Conservation (phyloP, 2,113 vertebrate genomes). For the Neogale vison region DNA sequence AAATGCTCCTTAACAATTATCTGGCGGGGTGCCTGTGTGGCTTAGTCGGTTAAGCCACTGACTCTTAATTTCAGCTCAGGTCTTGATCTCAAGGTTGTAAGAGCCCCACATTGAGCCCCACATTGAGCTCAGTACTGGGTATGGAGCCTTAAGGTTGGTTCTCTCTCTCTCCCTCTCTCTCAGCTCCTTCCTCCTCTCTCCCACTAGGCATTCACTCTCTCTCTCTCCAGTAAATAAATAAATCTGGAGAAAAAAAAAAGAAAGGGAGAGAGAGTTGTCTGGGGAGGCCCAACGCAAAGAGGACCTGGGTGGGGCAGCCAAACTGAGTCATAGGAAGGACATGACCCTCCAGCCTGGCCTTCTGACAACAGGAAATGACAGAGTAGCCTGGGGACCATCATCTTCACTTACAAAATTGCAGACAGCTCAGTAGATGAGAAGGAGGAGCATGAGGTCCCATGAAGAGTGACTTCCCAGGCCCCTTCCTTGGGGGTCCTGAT, state of each 20-base stretch:
- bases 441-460: background rate
- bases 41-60: too few relatives aligned
- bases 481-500: background rate
- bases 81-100: too few relatives aligned
- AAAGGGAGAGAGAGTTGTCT: background rate
- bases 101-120: too few relatives aligned
- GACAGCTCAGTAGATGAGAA: too few relatives aligned
- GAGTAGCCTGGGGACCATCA: background rate
- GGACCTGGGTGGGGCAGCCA: background rate
- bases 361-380: background rate
- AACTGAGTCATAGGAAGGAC: background rate
- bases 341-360: background rate
- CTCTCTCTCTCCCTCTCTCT: too few relatives aligned
- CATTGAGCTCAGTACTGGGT: too few relatives aligned
- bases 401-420: background rate
- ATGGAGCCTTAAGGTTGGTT: too few relatives aligned
- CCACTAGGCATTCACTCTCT: too few relatives aligned
- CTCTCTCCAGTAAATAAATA: too few relatives aligned
- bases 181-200: too few relatives aligned
- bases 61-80: too few relatives aligned
- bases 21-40: background rate
- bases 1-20: background rate
- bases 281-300: background rate
- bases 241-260: too few relatives aligned
- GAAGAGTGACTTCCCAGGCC: background rate